Percentiles rank a stretch among this genome's conserved stretches.
Evolutionary conservation across 2,113 vertebrate genomes (phyloP).

Genomic region (Zosterops lateralis): DNA sequence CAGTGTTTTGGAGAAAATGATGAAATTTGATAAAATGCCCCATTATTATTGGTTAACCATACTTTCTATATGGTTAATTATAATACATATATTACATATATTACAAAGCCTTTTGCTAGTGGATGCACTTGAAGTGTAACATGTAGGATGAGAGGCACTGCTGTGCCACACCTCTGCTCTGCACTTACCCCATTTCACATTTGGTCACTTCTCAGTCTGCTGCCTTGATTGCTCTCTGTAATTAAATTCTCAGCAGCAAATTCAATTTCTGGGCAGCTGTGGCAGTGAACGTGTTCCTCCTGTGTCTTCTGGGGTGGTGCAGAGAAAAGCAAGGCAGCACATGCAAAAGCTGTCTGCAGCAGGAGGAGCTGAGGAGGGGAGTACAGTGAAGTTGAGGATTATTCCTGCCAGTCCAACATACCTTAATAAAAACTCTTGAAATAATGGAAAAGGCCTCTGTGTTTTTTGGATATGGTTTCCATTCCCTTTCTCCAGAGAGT

Average conservation of each 20-base stretch:
- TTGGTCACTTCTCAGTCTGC: not conserved
- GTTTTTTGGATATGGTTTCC: not conserved
- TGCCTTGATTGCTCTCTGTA: not conserved
- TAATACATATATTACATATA: too few species aligned
- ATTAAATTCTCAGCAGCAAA: not conserved
- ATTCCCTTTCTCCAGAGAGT: not conserved
- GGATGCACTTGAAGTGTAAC: not conserved
- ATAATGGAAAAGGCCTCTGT: not conserved
- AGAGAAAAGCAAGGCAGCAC: not conserved
- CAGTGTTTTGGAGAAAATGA: constrained; percentile 7
- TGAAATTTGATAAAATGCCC: not conserved
- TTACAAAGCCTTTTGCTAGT: not conserved
- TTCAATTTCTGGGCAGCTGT: not conserved
- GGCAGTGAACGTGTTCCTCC: not conserved
- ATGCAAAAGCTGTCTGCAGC: not conserved
- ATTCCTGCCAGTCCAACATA: not conserved
- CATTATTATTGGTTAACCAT: not conserved
- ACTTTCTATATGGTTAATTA: not conserved
- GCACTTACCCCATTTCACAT: not conserved
- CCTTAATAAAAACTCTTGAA: not conserved
- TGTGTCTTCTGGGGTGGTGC: not conserved
- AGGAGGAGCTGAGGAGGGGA: not conserved
- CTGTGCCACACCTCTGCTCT: not conserved
- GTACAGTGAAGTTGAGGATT: not conserved
- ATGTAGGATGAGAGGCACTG: not conserved